A percentile compares a stretch with the other conserved stretches of the same genome.
phyloP scores from a whole-genome alignment of 2,888 invertebrate genomes.

The Graphium colonna region DNA sequence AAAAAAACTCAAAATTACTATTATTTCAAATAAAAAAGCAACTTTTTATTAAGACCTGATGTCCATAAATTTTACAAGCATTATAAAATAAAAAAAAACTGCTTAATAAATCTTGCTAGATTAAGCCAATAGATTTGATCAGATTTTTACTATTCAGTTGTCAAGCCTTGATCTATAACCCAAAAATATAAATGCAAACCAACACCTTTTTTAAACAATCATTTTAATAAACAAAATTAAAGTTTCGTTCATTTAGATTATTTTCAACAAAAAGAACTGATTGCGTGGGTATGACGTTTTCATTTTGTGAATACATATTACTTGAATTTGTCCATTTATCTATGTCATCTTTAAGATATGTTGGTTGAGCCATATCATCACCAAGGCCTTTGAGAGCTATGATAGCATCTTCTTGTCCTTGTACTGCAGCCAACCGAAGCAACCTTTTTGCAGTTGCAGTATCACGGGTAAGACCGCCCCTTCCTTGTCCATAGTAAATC shows the following conservation, averaged over 20 bases:
- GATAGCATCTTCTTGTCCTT: conserved; percentile 80
- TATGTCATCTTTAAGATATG: conserved; percentile 29
- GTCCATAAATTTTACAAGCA: too few relatives aligned
- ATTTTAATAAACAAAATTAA: conserved; percentile 41
- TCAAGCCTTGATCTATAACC: background rate
- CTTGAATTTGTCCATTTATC: conserved; percentile 41
- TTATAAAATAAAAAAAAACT: too few relatives aligned
- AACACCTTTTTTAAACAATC: conserved; percentile 15
- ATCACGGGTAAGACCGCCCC: conserved; percentile 78
- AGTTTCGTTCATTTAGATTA: conserved; percentile 35
- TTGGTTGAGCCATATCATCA: conserved; percentile 41
- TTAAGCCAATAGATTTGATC: too few relatives aligned
- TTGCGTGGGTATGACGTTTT: conserved; percentile 49
- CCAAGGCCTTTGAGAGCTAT: conserved; percentile 67
- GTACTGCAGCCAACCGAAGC: conserved; percentile 78
- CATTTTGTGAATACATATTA: conserved; percentile 33
- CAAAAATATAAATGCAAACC: conserved; percentile 10
- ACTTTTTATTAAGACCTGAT: too few relatives aligned
- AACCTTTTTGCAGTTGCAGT: conserved; percentile 69
- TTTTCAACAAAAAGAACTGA: conserved; percentile 61
- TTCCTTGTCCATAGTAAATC: conserved; percentile 83
- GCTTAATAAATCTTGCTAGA: too few relatives aligned
- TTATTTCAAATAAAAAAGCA: too few relatives aligned
- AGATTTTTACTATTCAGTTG: too few relatives aligned
- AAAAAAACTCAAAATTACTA: background rate